Evolutionary conservation across 2,113 vertebrate species (phyloP).

Genomic region (Protobothrops flavoviridis): DNA sequence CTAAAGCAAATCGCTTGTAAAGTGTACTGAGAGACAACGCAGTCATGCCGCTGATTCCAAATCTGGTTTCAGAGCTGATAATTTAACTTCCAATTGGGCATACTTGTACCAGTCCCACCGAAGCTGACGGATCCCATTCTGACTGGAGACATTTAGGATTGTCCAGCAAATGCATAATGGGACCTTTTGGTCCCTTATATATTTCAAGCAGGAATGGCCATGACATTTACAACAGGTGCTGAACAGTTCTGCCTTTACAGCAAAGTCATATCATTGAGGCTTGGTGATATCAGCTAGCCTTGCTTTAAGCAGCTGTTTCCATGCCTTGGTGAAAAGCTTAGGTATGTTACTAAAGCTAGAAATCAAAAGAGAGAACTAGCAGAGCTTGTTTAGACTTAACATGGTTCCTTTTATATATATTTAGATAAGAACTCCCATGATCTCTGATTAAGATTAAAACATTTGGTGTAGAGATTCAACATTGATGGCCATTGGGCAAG

Average conservation of each 20-base stretch:
- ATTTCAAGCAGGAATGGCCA: neutral
- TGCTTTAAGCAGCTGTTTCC: slow-evolving; percentile 1
- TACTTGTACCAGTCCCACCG: neutral
- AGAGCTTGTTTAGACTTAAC: neutral
- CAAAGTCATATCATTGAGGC: neutral
- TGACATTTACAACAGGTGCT: neutral
- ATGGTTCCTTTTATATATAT: neutral
- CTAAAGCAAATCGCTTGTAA: neutral
- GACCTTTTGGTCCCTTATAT: neutral
- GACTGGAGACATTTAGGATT: neutral
- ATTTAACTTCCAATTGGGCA: neutral
- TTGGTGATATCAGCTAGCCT: neutral
- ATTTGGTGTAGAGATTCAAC: neutral
- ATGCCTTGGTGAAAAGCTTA: neutral
- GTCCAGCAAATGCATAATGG: neutral
- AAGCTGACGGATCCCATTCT: neutral
- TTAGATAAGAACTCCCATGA: neutral
- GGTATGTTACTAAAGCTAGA: neutral
- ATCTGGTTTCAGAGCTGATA: neutral
- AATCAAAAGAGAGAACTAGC: neutral
- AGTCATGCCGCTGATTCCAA: neutral
- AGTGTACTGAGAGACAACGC: neutral
- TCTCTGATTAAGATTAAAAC: neutral
- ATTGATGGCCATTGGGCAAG: neutral
- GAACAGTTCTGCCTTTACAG: neutral